Evolutionary conservation across 2,797 vertebrate genomes (phyloP).

Genomic region (Mareca penelope): DNA sequence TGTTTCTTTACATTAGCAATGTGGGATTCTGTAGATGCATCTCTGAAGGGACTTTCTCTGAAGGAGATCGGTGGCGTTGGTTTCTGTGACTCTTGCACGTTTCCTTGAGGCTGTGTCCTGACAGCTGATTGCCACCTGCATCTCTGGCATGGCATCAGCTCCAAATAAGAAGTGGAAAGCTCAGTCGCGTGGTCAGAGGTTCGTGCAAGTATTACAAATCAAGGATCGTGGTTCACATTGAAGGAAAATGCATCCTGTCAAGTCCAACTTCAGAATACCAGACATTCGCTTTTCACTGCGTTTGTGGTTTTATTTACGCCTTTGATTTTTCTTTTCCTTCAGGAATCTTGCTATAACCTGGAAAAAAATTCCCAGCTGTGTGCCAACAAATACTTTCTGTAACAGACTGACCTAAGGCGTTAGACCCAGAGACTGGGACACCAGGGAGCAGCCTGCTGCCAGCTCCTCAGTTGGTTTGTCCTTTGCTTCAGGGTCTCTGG

Average conservation of each 20-base stretch:
- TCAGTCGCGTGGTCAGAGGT: not conserved
- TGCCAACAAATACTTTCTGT: constrained; percentile 25
- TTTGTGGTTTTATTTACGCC: constrained; percentile 51
- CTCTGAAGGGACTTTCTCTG: not conserved
- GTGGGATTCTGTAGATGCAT: not conserved
- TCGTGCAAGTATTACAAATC: not conserved
- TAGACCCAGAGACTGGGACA: not conserved
- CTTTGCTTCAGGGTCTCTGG: not conserved
- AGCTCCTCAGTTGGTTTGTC: not conserved
- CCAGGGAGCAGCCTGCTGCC: not conserved
- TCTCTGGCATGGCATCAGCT: not conserved
- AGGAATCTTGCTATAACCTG: constrained; percentile 44
- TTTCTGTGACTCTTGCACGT: not conserved
- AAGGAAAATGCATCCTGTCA: not conserved
- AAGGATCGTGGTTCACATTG: not conserved
- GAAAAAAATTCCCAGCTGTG: not conserved
- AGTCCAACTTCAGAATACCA: constrained; percentile 3
- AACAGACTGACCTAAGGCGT: not conserved
- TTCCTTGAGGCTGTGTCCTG: not conserved
- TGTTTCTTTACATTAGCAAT: not conserved
- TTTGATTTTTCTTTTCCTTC: constrained; percentile 59
- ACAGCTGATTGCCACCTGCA: not conserved
- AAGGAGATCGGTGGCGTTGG: not conserved
- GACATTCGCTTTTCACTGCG: not conserved
- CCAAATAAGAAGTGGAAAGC: not conserved